Percentiles rank a stretch among this genome's conserved stretches.
phyloP scores from a whole-genome alignment of 2,888 invertebrate species.

The Pammene fasciana region DNA sequence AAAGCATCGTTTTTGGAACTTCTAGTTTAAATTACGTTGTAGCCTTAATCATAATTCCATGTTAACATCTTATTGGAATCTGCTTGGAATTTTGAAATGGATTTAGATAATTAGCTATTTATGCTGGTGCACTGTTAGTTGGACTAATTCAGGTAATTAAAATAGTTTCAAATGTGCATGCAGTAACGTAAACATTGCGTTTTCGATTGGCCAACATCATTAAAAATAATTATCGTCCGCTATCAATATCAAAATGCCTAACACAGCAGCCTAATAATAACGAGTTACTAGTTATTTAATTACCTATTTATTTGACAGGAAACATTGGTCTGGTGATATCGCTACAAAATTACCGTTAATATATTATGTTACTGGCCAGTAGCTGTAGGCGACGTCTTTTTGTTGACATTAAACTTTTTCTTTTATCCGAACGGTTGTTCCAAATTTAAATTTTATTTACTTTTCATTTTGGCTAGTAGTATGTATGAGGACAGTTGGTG shows the following conservation, averaged over 20 bases:
- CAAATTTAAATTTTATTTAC: constrained; percentile 11
- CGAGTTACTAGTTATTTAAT: constrained; percentile 31
- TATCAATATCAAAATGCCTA: constrained; percentile 38
- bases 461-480: background rate
- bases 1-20: constrained; percentile 52
- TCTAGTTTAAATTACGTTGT: constrained; percentile 4
- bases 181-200: constrained; percentile 26
- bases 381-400: constrained; percentile 20
- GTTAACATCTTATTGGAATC: constrained; percentile 19
- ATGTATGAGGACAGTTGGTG: background rate
- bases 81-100: constrained; percentile 1
- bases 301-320: constrained; percentile 38
- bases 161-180: constrained; percentile 40
- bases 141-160: constrained; percentile 45
- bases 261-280: constrained; percentile 32
- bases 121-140: background rate
- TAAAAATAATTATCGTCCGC: constrained; percentile 33
- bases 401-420: constrained; percentile 30
- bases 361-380: constrained; percentile 26
- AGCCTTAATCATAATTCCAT: background rate
- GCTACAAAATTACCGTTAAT: constrained; percentile 38
- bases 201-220: constrained; percentile 14
- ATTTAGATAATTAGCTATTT: constrained; percentile 1
- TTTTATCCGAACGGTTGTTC: constrained; percentile 25
- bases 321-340: constrained; percentile 38